These are phyloP conservation scores for Ceratina australensis DNA, from an alignment of 1,140 invertebrate genomes.

Conservation along the genomic window DNA sequence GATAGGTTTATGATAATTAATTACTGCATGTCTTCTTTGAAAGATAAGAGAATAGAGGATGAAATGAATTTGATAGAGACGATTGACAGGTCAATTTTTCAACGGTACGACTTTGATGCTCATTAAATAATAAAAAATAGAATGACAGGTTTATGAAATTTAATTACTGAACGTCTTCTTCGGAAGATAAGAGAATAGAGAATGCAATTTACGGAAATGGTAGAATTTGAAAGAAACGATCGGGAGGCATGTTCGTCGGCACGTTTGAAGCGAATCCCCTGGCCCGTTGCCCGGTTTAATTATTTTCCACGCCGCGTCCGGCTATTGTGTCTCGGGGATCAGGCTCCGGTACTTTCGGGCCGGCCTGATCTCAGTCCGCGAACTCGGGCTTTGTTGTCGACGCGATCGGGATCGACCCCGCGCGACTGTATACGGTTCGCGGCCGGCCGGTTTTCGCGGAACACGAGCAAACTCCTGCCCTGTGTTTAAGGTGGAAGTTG, in stretches of 20 bases:
- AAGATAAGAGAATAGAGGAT: no score
- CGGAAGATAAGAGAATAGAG: no score
- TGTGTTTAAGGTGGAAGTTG: slow-evolving; percentile 23
- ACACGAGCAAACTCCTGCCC: slow-evolving; percentile 3
- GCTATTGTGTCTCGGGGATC: slow-evolving; percentile 57
- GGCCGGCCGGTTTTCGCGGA: slow-evolving; percentile 27
- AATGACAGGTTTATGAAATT: no score
- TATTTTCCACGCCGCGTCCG: slow-evolving; percentile 68
- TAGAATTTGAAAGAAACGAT: slow-evolving; percentile 30
- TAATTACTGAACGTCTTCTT: no score
- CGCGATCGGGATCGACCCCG: slow-evolving; percentile 33
- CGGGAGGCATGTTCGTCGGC: slow-evolving; percentile 58
- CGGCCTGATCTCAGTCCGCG: slow-evolving; percentile 44
- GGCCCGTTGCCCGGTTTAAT: slow-evolving; percentile 63
- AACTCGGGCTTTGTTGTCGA: slow-evolving; percentile 46
- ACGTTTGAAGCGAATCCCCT: slow-evolving; percentile 65
- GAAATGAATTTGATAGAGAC: no score
- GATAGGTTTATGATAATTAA: no score
- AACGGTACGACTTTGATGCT: no score
- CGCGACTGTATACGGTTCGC: slow-evolving; percentile 5
- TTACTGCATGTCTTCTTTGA: no score
- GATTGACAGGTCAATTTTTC: no score
- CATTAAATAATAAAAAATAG: no score
- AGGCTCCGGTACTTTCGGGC: slow-evolving; percentile 35
- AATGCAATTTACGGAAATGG: no score